These are phyloP conservation scores for Leuctra nigra DNA, from an alignment of 2,888 invertebrate species.

Conservation along the genomic window DNA sequence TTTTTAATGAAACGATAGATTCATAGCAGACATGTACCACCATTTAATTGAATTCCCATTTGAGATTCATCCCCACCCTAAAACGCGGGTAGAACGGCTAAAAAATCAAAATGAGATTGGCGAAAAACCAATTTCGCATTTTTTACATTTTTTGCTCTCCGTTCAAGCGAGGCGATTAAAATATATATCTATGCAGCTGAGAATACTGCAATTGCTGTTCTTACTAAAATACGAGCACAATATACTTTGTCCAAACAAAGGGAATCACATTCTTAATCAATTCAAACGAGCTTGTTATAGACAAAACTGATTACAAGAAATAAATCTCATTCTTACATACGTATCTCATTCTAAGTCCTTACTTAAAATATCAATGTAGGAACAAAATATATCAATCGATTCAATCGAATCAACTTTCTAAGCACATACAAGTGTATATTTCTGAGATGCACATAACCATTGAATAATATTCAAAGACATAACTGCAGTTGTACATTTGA, in stretches of 20 bases:
- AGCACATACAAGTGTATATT: too few relatives aligned
- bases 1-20: conserved; percentile 18
- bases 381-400: too few relatives aligned
- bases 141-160: conserved; percentile 3
- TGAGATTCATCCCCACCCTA: conserved; percentile 7
- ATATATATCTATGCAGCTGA: neutral
- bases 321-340: too few relatives aligned
- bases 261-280: neutral
- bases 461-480: too few relatives aligned
- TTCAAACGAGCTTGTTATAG: too few relatives aligned
- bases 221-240: neutral
- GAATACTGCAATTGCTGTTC: neutral
- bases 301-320: too few relatives aligned
- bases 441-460: too few relatives aligned
- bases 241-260: neutral
- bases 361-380: too few relatives aligned
- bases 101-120: conserved; percentile 12
- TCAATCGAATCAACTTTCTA: too few relatives aligned
- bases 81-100: neutral
- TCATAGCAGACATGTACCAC: conserved; percentile 3
- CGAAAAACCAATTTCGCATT: conserved; percentile 11
- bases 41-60: conserved; percentile 18
- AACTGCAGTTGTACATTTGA: too few relatives aligned
- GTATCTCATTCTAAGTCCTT: too few relatives aligned
- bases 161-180: conserved; percentile 3